Percentiles rank a stretch among this genome's conserved stretches.
These are phyloP conservation scores for Scaptomyza pallida DNA, from an alignment of 1,140 invertebrate species.

Conservation along the genomic window DNA sequence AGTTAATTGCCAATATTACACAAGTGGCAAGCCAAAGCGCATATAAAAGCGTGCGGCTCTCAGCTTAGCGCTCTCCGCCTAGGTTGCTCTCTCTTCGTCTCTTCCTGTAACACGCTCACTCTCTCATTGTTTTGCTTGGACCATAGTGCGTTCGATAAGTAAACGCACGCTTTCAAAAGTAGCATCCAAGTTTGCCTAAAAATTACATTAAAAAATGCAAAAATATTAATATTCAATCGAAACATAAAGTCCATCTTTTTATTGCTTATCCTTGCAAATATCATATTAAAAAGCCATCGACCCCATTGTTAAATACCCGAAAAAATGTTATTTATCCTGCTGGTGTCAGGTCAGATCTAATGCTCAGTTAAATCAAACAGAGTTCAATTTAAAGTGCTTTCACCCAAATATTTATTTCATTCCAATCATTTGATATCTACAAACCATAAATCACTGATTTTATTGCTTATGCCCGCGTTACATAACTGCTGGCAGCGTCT, in stretches of 20 bases:
- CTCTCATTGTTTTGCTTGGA: constrained; percentile 11
- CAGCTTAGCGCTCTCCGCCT: constrained; percentile 1
- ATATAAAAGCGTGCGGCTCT: constrained; percentile 59
- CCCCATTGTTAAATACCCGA: no score
- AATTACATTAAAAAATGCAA: no score
- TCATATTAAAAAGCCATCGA: no score
- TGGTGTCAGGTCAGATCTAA: no score
- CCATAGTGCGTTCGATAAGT: constrained; percentile 26
- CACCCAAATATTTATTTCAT: no score
- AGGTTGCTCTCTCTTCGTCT: constrained; percentile 19
- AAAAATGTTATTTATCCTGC: no score
- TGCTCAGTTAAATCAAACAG: no score
- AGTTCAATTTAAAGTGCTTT: no score
- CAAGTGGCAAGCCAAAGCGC: constrained; percentile 68
- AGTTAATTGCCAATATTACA: constrained; percentile 82
- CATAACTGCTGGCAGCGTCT: constrained; percentile 32
- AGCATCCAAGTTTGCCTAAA: no score
- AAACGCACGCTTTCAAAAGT: not conserved
- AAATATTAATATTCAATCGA: no score
- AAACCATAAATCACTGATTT: not conserved
- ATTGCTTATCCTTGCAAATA: no score
- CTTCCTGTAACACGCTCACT: constrained; percentile 22
- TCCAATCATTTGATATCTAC: no score
- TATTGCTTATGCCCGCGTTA: constrained; percentile 5
- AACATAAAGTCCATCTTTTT: not conserved